phyloP scores from a whole-genome alignment of 2,797 vertebrate genomes.

The Harpagifer antarcticus region DNA sequence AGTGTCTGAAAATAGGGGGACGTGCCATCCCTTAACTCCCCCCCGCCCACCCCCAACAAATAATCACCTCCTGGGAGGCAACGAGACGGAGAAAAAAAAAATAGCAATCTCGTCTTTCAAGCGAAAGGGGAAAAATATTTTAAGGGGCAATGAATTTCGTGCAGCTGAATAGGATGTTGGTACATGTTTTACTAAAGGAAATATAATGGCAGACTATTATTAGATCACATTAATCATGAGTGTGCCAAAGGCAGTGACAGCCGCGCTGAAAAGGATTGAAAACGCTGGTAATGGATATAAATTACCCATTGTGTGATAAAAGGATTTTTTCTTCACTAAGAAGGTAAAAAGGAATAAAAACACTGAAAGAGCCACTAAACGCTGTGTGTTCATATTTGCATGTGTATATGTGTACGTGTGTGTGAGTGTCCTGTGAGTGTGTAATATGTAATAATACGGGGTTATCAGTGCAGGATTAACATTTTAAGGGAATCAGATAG shows the following conservation, averaged over 20 bases:
- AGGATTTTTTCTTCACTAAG: slow-evolving; percentile 98
- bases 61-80: slow-evolving; percentile 82
- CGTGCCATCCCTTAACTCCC: slow-evolving; percentile 49
- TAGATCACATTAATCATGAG: slow-evolving; percentile 99
- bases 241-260: slow-evolving; percentile 99
- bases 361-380: slow-evolving; percentile 94
- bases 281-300: slow-evolving; percentile 99
- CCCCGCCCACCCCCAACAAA: slow-evolving; percentile 62
- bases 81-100: slow-evolving; percentile 78
- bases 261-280: slow-evolving; percentile 99
- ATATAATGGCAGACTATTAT: slow-evolving; percentile 99
- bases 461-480: slow-evolving; percentile 87
- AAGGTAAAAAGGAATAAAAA: slow-evolving; percentile 99
- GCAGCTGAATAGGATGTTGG: slow-evolving; percentile 99
- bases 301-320: slow-evolving; percentile 99
- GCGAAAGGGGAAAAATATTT: slow-evolving; percentile 96
- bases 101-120: slow-evolving; percentile 98
- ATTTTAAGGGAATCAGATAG: slow-evolving; percentile 89
- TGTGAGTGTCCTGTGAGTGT: slow-evolving; percentile 66
- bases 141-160: slow-evolving; percentile 99
- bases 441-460: slow-evolving; percentile 85
- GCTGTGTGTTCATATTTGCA: slow-evolving; percentile 72
- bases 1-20: slow-evolving; percentile 55
- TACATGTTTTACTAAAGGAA: slow-evolving; percentile 99
- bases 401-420: slow-evolving; percentile 47